Conservation (phyloP, 2,888 invertebrate species). For the Dynastes grantii region DNA sequence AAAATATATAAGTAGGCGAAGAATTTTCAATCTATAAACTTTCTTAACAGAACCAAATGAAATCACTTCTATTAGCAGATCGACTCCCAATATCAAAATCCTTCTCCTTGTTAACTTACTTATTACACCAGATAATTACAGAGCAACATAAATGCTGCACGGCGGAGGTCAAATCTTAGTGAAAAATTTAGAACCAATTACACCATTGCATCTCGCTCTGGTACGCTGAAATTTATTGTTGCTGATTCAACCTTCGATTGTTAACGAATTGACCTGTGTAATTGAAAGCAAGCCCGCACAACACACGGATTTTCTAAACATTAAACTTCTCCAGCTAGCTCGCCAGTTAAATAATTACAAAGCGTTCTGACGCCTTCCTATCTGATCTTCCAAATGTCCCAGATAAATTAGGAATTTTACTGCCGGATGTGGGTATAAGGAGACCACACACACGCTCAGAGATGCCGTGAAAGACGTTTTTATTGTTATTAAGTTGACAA, state of each 20-base stretch:
- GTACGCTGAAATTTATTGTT: not conserved
- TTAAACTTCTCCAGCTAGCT: not conserved
- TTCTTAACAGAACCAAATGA: no score
- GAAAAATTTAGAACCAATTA: slow-evolving; percentile 23
- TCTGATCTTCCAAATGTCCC: slow-evolving; percentile 6
- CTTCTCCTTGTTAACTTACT: not conserved
- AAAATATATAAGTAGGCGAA: no score
- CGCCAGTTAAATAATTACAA: slow-evolving; percentile 4
- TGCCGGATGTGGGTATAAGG: not conserved
- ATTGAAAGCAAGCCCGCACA: slow-evolving; percentile 5
- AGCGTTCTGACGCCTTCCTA: slow-evolving; percentile 16
- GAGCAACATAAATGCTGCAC: not conserved
- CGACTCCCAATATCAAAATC: not conserved
- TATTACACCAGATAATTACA: slow-evolving; percentile 15
- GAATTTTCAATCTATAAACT: no score
- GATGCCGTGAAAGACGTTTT: not conserved
- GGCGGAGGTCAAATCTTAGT: slow-evolving; percentile 15
- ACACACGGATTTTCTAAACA: slow-evolving; percentile 6
- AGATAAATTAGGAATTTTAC: slow-evolving; percentile 3
- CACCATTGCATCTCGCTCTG: not conserved
- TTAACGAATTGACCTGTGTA: slow-evolving; percentile 18
- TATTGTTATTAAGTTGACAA: not conserved
- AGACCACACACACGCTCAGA: not conserved
- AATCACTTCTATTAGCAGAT: no score
- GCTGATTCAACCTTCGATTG: slow-evolving; percentile 22